Evolutionary conservation across 2,888 invertebrate genomes (phyloP), one percentile per base, ranked within the genome.

Genomic region (Nasonia oneida): DNA sequence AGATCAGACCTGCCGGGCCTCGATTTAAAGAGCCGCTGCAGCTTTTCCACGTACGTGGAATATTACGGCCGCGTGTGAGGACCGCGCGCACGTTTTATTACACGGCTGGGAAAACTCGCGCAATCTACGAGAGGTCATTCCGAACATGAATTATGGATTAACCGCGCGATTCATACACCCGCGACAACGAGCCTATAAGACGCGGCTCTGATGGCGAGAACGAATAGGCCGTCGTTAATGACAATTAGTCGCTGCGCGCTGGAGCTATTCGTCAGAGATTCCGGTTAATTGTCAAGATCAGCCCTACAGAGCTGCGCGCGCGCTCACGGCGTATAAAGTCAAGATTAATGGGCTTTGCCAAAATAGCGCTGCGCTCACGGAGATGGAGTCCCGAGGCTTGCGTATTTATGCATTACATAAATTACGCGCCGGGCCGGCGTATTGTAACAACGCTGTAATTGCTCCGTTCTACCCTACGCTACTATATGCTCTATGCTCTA

Each of bases 241-340:
- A 71, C 79, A 75, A 83, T 83, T 75, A 80, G 77, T 61, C 57
- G 57, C 6, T n/a, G 57, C 42, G 42, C 15, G 57, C 18, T 53
- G 12, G 5, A 50, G 80, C 82, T 53, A 73, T 78, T 64, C 77
- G 64, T 86, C 77, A 77, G 81, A 74, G 64, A 83, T 77, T 71
- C 73, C 77, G 67, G 83, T 83, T 86, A 77, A 86, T 86, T 86
- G 86, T 81, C 81, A 83, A 83, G 82, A 85, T 85, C 85, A 64
- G 47, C 57, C 81, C 23, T 14, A 29, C 29, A n/a, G 71, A 29
- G 37, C 64, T 29, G 29, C 29, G 29, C 18, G 29, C 50, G 5
- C 15, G 18, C 15, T 33, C 37, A 8, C 47, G 6, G 70, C 57
- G 70, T 23, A 33, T 73, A 82, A 79, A 85, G 85, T n/a, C 73